These are phyloP conservation scores for Diadegma fenestrale DNA, from an alignment of 2,888 invertebrate species.

Conservation along the genomic window DNA sequence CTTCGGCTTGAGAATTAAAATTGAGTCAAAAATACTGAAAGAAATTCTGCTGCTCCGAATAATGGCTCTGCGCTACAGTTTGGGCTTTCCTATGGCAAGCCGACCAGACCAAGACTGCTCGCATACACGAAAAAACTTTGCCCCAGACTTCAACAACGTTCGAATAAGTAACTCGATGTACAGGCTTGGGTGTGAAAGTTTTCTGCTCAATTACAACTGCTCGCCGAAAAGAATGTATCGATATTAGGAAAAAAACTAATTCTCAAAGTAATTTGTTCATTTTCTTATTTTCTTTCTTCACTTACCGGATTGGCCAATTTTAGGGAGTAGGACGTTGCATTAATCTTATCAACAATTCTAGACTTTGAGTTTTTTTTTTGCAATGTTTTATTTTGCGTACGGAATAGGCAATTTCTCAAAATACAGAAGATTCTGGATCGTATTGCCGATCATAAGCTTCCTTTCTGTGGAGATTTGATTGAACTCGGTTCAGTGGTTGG, in stretches of 20 bases:
- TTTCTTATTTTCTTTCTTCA: background rate
- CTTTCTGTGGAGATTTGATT: background rate
- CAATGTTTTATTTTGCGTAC: background rate
- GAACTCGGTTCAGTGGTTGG: background rate
- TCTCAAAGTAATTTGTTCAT: background rate
- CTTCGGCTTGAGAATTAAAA: background rate
- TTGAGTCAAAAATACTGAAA: background rate
- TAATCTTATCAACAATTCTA: background rate
- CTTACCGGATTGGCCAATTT: background rate
- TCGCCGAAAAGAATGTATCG: background rate
- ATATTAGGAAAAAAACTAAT: background rate
- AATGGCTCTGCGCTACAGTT: background rate
- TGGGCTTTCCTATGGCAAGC: background rate
- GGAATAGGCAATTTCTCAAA: background rate
- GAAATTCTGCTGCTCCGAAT: background rate
- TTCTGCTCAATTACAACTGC: slow-evolving; percentile 4
- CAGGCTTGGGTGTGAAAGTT: background rate
- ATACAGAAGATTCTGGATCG: background rate
- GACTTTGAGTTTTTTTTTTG: background rate
- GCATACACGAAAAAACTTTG: background rate
- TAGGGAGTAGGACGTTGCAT: background rate
- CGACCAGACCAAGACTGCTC: background rate
- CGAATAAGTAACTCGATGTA: background rate
- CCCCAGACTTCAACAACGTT: background rate
- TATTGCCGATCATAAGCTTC: slow-evolving; percentile 4